Evolutionary conservation across 1,140 invertebrate genomes (phyloP).

Genomic region (Cyphomyrmex costatus): DNA sequence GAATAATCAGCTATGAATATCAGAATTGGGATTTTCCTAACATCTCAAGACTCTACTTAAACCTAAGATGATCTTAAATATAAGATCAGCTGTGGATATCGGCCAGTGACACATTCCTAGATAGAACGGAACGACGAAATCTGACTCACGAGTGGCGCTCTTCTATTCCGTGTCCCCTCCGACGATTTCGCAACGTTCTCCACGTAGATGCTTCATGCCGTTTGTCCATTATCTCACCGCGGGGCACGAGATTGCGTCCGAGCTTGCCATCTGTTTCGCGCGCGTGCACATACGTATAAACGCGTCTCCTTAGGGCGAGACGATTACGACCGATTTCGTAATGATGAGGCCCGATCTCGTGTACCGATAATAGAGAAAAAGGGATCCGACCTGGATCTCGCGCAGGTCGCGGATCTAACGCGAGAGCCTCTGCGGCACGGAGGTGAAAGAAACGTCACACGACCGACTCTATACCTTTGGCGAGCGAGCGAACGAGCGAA

Average conservation of each 20-base stretch:
- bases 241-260: slow-evolving; percentile 30
- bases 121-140: slow-evolving; percentile 36
- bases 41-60: too few species aligned
- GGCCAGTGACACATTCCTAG: background rate
- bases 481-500: slow-evolving; percentile 14
- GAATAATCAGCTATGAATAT: too few species aligned
- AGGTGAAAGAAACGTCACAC: slow-evolving; percentile 41
- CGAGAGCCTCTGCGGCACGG: background rate
- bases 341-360: background rate
- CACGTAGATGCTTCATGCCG: slow-evolving; percentile 53
- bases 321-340: slow-evolving; percentile 30
- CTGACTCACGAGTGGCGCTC: slow-evolving; percentile 42
- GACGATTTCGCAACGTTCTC: slow-evolving; percentile 52
- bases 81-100: too few species aligned
- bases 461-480: background rate
- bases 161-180: slow-evolving; percentile 23
- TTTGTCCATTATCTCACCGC: slow-evolving; percentile 54
- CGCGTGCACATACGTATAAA: background rate
- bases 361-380: background rate
- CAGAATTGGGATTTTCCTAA: too few species aligned
- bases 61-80: too few species aligned
- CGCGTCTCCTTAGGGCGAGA: slow-evolving; percentile 10
- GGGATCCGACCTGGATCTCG: background rate
- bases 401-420: background rate
- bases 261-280: slow-evolving; percentile 48